Conservation (phyloP, 1,140 invertebrate species). For the Drosophila rhopaloa region DNA sequence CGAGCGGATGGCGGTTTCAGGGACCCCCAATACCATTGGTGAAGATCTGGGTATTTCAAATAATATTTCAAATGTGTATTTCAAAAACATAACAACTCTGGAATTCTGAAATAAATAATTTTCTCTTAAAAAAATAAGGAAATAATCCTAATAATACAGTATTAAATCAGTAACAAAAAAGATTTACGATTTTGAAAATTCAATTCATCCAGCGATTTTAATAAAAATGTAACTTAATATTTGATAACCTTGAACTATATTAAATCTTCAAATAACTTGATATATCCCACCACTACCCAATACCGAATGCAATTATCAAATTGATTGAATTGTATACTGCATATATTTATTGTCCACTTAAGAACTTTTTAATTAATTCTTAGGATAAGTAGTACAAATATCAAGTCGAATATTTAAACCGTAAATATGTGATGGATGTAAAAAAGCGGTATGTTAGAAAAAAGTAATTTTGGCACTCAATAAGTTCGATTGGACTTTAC, state of each 20-base stretch:
- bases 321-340: slow-evolving; percentile 15
- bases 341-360: slow-evolving; percentile 67
- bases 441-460: slow-evolving; percentile 23
- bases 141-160: too few relatives aligned
- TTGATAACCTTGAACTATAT: not conserved
- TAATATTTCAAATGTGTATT: too few relatives aligned
- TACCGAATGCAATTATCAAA: slow-evolving; percentile 10
- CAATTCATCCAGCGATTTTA: too few relatives aligned
- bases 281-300: not conserved
- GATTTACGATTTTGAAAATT: too few relatives aligned
- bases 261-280: not conserved
- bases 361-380: slow-evolving; percentile 49
- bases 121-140: too few relatives aligned
- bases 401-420: slow-evolving; percentile 17
- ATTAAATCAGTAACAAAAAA: too few relatives aligned
- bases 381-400: slow-evolving; percentile 39
- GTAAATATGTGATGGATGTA: slow-evolving; percentile 28
- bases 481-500: slow-evolving; percentile 56
- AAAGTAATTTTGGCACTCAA: slow-evolving; percentile 26
- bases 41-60: not conserved
- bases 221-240: too few relatives aligned
- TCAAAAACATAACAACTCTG: too few relatives aligned
- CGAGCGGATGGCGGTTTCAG: not conserved
- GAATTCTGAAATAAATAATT: too few relatives aligned
- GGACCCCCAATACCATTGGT: not conserved